Evolutionary conservation across 2,888 invertebrate genomes (phyloP).

Genomic region (Andricus quercusramuli): DNA sequence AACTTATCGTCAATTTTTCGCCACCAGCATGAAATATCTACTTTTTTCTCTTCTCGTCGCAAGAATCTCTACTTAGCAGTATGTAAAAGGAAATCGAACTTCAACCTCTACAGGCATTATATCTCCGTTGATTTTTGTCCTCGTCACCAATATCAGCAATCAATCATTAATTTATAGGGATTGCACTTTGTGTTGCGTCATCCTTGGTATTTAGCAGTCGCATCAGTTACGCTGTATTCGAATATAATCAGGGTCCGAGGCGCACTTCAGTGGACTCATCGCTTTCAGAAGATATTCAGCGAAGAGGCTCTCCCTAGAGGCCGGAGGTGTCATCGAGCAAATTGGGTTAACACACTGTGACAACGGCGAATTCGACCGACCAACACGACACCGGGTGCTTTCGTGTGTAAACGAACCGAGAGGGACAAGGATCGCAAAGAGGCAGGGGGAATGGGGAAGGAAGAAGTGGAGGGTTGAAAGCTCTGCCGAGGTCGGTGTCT

Average conservation of each 20-base stretch:
- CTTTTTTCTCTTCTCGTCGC: background rate
- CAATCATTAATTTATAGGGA: conserved; percentile 33
- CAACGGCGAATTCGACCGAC: conserved; percentile 55
- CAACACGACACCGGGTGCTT: conserved; percentile 56
- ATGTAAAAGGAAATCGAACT: background rate
- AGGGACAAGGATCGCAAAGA: conserved; percentile 31
- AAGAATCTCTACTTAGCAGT: background rate
- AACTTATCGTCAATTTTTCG: background rate
- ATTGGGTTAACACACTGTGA: conserved; percentile 60
- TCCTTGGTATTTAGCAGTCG: conserved; percentile 18
- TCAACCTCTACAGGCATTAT: background rate
- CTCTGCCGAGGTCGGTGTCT: conserved; percentile 64
- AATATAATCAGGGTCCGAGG: conserved; percentile 20
- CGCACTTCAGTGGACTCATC: conserved; percentile 1
- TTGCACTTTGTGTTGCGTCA: conserved; percentile 7
- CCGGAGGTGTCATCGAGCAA: conserved; percentile 55
- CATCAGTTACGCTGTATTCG: conserved; percentile 36
- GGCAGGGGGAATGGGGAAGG: conserved; percentile 48
- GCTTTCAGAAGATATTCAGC: conserved; percentile 43
- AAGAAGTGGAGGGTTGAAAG: conserved; percentile 66
- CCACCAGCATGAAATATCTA: background rate
- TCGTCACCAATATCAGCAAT: conserved; percentile 15
- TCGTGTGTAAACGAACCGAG: conserved; percentile 56
- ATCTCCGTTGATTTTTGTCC: conserved; percentile 9
- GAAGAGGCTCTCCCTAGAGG: conserved; percentile 42